Conservation (phyloP, 2,888 invertebrate genomes). For the Noctuana brunneofusca region DNA sequence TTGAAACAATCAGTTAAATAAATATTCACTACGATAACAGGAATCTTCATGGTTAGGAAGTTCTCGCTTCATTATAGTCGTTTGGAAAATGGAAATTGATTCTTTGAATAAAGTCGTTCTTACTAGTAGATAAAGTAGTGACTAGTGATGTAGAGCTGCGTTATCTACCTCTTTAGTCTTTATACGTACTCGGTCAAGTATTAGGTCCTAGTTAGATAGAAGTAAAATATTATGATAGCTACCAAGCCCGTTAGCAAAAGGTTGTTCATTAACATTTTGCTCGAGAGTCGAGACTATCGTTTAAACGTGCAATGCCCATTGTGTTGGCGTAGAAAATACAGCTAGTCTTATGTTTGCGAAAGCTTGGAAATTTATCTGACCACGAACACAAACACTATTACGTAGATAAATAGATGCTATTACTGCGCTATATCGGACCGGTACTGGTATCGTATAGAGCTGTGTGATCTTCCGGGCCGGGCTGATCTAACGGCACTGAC, state of each 20-base stretch:
- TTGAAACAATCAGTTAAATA: slow-evolving; percentile 43
- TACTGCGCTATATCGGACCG: slow-evolving; percentile 16
- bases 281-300: slow-evolving; percentile 18
- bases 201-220: background rate
- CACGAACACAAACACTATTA: slow-evolving; percentile 30
- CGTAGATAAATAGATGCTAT: slow-evolving; percentile 32
- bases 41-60: slow-evolving; percentile 4
- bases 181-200: background rate
- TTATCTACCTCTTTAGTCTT: background rate
- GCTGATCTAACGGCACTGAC: slow-evolving; percentile 46
- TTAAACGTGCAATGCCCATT: slow-evolving; percentile 28
- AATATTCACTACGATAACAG: slow-evolving; percentile 24
- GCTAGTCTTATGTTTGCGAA: slow-evolving; percentile 28
- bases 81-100: slow-evolving; percentile 9
- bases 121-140: background rate
- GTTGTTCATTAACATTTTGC: slow-evolving; percentile 31
- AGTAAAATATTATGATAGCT: background rate
- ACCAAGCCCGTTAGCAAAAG: slow-evolving; percentile 20
- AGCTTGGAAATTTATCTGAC: slow-evolving; percentile 31
- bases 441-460: slow-evolving; percentile 23
- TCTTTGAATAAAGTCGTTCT: background rate
- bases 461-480: slow-evolving; percentile 47
- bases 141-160: background rate
- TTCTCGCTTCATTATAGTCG: slow-evolving; percentile 9
- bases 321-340: slow-evolving; percentile 25